These are phyloP conservation scores for Pungitius pungitius DNA, from an alignment of 2,113 vertebrate species.

Conservation along the genomic window DNA sequence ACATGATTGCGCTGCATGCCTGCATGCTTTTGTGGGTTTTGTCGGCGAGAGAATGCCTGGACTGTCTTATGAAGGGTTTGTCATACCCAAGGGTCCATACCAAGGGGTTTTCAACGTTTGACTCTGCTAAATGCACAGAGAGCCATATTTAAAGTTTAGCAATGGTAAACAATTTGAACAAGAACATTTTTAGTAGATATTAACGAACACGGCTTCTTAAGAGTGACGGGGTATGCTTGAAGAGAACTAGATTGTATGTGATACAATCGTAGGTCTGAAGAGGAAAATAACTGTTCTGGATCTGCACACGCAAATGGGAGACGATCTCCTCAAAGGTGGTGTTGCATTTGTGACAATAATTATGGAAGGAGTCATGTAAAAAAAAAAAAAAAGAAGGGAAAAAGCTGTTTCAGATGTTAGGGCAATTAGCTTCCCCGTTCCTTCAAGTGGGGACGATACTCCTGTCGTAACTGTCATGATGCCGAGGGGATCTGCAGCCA, in stretches of 20 bases:
- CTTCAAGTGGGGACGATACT: background rate
- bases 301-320: background rate
- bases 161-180: background rate
- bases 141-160: no score
- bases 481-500: background rate
- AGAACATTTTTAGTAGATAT: background rate
- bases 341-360: background rate
- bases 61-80: constrained; percentile 19
- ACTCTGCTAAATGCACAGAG: background rate
- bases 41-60: constrained; percentile 36
- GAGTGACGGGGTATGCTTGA: background rate
- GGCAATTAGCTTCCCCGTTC: background rate
- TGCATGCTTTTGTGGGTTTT: constrained; percentile 40
- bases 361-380: background rate
- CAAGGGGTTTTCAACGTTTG: background rate
- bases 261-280: background rate
- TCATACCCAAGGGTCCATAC: constrained; percentile 4
- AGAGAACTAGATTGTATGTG: background rate
- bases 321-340: background rate
- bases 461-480: no score
- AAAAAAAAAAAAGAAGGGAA: background rate
- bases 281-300: background rate
- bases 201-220: background rate
- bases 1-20: constrained; percentile 44
- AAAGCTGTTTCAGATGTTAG: background rate